These are phyloP conservation scores for Brachyptera putata DNA, from an alignment of 2,888 invertebrate species.

Conservation along the genomic window DNA sequence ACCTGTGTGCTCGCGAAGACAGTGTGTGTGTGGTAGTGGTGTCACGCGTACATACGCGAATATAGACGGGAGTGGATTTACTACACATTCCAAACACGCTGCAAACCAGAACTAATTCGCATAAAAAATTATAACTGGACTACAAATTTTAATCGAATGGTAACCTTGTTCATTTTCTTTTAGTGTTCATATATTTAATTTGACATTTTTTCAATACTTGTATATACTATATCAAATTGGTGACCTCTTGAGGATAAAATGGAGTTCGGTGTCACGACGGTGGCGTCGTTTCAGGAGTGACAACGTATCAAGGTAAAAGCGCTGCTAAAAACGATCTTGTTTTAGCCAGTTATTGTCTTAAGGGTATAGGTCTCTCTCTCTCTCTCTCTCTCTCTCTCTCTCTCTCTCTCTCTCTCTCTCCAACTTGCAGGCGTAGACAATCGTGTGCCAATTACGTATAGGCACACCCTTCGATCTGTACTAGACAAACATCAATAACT, in stretches of 20 bases:
- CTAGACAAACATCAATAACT: too few species aligned
- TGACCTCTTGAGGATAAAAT: neutral
- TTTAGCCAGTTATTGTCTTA: neutral
- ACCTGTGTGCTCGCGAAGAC: too few species aligned
- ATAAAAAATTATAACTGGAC: neutral
- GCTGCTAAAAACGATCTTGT: too few species aligned
- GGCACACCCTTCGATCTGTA: neutral
- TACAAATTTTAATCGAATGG: neutral
- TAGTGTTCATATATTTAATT: neutral
- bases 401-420: too few species aligned
- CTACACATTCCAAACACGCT: too few species aligned
- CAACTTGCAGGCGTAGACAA: too few species aligned
- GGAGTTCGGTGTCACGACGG: neutral
- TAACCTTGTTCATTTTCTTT: neutral
- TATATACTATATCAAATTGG: neutral
- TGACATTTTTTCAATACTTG: neutral
- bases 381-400: too few species aligned
- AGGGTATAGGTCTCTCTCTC: neutral
- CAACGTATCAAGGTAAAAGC: neutral
- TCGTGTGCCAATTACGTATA: neutral
- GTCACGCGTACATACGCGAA: too few species aligned
- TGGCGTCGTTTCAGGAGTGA: neutral
- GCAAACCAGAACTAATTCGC: too few species aligned
- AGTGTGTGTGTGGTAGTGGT: too few species aligned
- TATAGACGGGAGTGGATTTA: too few species aligned